Conservation (phyloP, 92 coral and sea anemone species). For the Isaurus tuberculatus region DNA sequence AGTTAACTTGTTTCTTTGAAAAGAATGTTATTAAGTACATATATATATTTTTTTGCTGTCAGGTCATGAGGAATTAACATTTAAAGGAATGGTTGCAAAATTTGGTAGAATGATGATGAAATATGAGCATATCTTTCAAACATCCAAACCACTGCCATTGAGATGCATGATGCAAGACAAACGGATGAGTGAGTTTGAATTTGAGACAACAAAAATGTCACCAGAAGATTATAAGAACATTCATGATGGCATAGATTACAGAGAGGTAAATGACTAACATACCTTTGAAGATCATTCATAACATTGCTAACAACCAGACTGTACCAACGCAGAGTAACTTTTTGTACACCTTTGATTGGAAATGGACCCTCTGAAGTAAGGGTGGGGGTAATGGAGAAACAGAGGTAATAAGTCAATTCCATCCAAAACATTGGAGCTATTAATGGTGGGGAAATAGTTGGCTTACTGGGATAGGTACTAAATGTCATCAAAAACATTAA, state of each 20-base stretch:
- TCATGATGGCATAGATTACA: slow-evolving; percentile 62
- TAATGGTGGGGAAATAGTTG: too few relatives aligned
- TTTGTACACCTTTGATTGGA: too few relatives aligned
- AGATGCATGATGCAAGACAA: slow-evolving; percentile 51
- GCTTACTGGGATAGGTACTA: too few relatives aligned
- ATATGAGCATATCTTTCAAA: slow-evolving; percentile 46
- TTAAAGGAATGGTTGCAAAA: slow-evolving; percentile 10
- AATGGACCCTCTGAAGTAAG: too few relatives aligned
- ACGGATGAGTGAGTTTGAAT: slow-evolving; percentile 68
- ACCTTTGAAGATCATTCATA: too few relatives aligned
- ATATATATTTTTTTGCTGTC: background rate
- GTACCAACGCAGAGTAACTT: too few relatives aligned
- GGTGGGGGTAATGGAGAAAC: too few relatives aligned
- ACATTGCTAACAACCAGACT: too few relatives aligned
- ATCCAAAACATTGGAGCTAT: background rate
- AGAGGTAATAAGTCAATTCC: background rate
- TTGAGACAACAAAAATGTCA: slow-evolving; percentile 68
- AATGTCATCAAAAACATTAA: too few relatives aligned
- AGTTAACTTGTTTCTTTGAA: background rate
- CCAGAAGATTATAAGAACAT: slow-evolving; percentile 53
- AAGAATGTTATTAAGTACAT: background rate
- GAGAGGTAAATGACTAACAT: slow-evolving; percentile 47
- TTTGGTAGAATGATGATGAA: slow-evolving; percentile 44
- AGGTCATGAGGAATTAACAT: background rate
- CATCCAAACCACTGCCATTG: slow-evolving; percentile 24